phyloP scores from a whole-genome alignment of 2,113 vertebrate genomes.

The Aphelocoma coerulescens region DNA sequence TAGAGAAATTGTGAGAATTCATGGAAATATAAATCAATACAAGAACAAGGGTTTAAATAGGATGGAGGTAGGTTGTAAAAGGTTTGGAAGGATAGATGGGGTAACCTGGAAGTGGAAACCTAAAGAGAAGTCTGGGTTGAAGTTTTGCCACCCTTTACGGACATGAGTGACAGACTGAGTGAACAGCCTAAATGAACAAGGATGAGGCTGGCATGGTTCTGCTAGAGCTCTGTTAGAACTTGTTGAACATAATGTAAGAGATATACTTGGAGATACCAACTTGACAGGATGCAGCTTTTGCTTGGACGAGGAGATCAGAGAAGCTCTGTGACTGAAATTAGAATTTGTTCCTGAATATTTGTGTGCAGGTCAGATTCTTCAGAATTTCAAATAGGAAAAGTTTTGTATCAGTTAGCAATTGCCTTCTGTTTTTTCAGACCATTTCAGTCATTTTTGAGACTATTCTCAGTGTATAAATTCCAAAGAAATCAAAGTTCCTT shows the following conservation, averaged over 20 bases:
- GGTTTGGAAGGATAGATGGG: background rate
- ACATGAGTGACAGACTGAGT: background rate
- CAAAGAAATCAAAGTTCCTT: background rate
- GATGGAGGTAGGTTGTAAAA: background rate
- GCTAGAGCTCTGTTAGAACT: background rate
- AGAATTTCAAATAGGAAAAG: background rate
- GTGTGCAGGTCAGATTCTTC: background rate
- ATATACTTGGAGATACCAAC: background rate
- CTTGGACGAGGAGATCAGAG: background rate
- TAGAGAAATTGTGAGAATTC: background rate
- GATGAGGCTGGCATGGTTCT: background rate
- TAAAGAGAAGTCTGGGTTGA: background rate
- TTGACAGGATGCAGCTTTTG: background rate
- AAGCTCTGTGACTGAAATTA: background rate
- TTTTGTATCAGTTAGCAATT: background rate
- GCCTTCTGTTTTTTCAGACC: background rate
- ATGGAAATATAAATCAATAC: background rate
- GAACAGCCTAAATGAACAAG: background rate
- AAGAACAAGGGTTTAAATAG: background rate
- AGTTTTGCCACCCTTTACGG: background rate
- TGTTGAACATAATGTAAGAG: background rate
- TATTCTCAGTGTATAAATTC: background rate
- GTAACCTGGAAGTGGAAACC: background rate
- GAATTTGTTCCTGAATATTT: background rate
- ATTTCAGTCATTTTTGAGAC: background rate